Percentiles rank a stretch among this genome's conserved stretches.
Evolutionary conservation across 1,140 invertebrate species (phyloP).

Genomic region (Samia ricini): DNA sequence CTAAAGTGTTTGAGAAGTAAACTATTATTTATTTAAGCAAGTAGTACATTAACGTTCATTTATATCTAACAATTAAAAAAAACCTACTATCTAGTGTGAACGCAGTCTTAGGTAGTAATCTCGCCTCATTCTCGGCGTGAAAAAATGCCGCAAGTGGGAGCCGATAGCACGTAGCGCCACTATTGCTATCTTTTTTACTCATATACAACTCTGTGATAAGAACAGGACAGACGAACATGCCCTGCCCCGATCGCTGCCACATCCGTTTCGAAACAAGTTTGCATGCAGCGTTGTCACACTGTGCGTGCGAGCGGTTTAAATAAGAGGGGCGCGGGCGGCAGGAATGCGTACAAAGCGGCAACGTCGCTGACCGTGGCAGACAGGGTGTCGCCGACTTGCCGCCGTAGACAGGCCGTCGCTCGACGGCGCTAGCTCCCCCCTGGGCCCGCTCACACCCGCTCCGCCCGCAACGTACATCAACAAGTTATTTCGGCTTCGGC

Average conservation of each 20-base stretch:
- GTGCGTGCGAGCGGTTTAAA: constrained; percentile 58
- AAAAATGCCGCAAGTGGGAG: constrained; percentile 77
- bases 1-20: background rate
- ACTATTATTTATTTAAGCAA: background rate
- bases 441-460: constrained; percentile 48
- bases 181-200: constrained; percentile 50
- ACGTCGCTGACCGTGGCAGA: constrained; percentile 88
- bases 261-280: constrained; percentile 84
- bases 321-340: constrained; percentile 69
- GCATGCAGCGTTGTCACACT: constrained; percentile 75
- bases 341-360: constrained; percentile 81
- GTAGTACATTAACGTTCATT: background rate
- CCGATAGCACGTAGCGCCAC: constrained; percentile 76
- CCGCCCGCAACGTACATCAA: constrained; percentile 65
- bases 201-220: constrained; percentile 18
- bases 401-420: constrained; percentile 86
- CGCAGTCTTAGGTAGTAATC: constrained; percentile 63
- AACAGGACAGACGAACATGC: constrained; percentile 42
- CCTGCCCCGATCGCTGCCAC: constrained; percentile 75
- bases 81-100: constrained; percentile 34
- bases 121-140: constrained; percentile 77
- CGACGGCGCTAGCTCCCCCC: constrained; percentile 67
- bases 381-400: constrained; percentile 92
- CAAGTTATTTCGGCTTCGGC: constrained; percentile 75
- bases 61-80: constrained; percentile 1